These are phyloP conservation scores for Leptopilina boulardi DNA, from an alignment of 1,140 invertebrate species.

Conservation along the genomic window DNA sequence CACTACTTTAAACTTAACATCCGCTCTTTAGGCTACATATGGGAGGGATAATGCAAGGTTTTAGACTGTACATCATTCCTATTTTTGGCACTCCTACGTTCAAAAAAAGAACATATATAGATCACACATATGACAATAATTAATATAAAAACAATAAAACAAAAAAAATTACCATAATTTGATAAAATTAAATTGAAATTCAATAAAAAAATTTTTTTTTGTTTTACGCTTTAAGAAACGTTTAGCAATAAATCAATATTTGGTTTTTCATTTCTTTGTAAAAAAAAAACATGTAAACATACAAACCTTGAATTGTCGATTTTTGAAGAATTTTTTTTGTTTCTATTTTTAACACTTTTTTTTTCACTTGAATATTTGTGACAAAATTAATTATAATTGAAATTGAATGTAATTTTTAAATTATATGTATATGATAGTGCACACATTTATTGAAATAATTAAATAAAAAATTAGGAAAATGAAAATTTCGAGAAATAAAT, in stretches of 20 bases:
- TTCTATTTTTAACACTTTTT: not conserved
- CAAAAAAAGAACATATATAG: not conserved
- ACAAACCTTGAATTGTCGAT: not conserved
- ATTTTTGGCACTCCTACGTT: not conserved
- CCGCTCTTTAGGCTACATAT: constrained; percentile 9
- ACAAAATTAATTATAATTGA: not conserved
- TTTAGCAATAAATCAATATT: too few species aligned
- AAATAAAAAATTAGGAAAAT: not conserved
- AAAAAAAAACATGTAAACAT: not conserved
- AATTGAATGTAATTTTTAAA: not conserved
- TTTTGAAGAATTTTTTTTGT: not conserved
- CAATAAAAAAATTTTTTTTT: not conserved
- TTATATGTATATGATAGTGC: not conserved
- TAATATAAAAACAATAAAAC: not conserved
- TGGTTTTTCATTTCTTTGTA: not conserved
- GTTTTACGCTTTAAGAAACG: too few species aligned
- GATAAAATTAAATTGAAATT: not conserved
- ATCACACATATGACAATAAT: not conserved
- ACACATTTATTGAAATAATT: constrained; percentile 3
- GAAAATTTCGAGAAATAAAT: not conserved
- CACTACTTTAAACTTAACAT: not conserved
- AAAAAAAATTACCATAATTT: not conserved
- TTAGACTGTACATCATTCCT: constrained; percentile 1
- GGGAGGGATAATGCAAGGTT: constrained; percentile 16
- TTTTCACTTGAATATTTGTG: not conserved